These are phyloP conservation scores for Galaxea fascicularis DNA, from an alignment of 92 coral and sea anemone species.

Conservation along the genomic window DNA sequence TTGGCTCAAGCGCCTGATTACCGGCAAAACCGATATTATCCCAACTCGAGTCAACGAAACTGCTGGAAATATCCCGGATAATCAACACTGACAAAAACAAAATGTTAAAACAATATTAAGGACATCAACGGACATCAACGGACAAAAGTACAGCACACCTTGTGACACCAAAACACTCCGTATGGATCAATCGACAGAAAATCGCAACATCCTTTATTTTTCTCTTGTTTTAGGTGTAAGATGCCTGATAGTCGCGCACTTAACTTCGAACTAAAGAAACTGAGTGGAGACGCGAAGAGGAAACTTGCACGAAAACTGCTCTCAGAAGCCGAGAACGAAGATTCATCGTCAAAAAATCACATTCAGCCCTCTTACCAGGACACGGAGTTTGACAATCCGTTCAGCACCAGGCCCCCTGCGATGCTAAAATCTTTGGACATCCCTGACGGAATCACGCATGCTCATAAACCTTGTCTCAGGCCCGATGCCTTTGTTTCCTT, in stretches of 20 bases:
- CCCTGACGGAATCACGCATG: slow-evolving; percentile 39
- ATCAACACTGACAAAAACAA: too few species aligned
- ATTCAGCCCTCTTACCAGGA: slow-evolving; percentile 24
- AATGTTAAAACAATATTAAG: too few species aligned
- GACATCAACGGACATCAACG: too few species aligned
- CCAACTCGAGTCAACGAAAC: too few species aligned
- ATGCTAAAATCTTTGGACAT: slow-evolving; percentile 36
- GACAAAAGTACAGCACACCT: neutral
- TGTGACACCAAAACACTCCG: too few species aligned
- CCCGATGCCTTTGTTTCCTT: slow-evolving; percentile 57
- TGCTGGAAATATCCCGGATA: too few species aligned
- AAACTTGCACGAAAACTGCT: slow-evolving; percentile 52
- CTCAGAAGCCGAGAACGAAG: slow-evolving; percentile 48
- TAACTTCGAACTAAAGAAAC: slow-evolving; percentile 50
- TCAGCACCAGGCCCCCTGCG: slow-evolving; percentile 67
- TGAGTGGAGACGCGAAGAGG: slow-evolving; percentile 54
- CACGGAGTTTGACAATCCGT: slow-evolving; percentile 71
- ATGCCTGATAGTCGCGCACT: slow-evolving; percentile 36
- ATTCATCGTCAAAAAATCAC: neutral
- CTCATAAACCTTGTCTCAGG: slow-evolving; percentile 49
- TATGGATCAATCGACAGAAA: too few species aligned
- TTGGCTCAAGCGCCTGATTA: too few species aligned
- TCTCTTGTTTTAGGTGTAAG: slow-evolving; percentile 27
- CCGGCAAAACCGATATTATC: too few species aligned
- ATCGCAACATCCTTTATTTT: neutral